Conservation (phyloP, 2,113 vertebrate genomes). For the Gopherus evgoodei region DNA sequence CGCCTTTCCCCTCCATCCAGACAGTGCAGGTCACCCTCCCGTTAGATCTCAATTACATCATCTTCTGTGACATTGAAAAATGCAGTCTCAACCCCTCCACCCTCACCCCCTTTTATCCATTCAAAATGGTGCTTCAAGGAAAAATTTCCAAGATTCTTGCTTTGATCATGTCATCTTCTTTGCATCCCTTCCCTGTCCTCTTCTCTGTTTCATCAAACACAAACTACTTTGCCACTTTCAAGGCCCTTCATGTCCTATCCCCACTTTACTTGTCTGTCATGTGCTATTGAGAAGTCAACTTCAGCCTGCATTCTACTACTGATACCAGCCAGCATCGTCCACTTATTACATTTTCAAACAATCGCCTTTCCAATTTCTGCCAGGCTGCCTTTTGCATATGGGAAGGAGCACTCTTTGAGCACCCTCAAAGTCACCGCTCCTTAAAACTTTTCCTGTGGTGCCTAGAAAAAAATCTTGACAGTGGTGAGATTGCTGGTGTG, state of each 20-base stretch:
- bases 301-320: not conserved
- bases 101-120: not conserved
- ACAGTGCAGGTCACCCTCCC: not conserved
- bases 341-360: not conserved
- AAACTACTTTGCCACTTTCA: not conserved
- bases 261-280: not conserved
- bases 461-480: not conserved
- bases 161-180: not conserved
- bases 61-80: not conserved
- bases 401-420: too few relatives aligned
- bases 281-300: not conserved
- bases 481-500: not conserved
- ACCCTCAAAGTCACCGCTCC: not conserved
- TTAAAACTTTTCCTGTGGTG: not conserved
- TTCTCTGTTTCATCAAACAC: not conserved
- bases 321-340: not conserved
- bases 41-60: not conserved
- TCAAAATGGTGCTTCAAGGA: not conserved
- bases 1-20: not conserved
- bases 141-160: not conserved
- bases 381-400: not conserved
- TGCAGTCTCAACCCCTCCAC: fast-evolving
- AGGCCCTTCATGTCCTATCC: not conserved
- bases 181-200: not conserved
- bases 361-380: not conserved